Conservation (phyloP, 1,140 invertebrate species). For the Mycetomoellerius zeteki region DNA sequence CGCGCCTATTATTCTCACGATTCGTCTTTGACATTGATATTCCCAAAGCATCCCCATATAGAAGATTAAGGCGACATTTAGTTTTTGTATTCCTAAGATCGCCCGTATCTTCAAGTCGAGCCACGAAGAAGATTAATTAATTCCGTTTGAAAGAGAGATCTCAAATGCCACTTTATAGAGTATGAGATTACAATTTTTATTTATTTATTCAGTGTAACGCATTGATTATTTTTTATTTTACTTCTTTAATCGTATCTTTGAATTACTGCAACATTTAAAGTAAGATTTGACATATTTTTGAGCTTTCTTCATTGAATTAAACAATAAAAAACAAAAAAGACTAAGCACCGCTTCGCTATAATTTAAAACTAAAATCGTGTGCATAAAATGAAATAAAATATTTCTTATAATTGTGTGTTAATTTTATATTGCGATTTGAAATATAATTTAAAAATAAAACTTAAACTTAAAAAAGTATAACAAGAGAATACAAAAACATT, state of each 20-base stretch:
- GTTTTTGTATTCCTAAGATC: not conserved
- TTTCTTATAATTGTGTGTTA: not conserved
- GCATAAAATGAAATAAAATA: not conserved
- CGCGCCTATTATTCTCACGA: constrained; percentile 1
- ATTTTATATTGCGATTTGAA: not conserved
- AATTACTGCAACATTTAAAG: not conserved
- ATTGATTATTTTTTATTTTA: not conserved
- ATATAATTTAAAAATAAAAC: not conserved
- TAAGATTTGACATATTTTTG: no score
- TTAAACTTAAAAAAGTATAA: not conserved
- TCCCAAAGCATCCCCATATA: not conserved
- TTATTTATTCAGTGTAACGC: not conserved
- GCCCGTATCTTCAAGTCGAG: constrained; percentile 11
- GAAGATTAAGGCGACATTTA: not conserved
- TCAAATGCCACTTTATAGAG: not conserved
- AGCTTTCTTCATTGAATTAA: no score
- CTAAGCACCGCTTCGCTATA: no score
- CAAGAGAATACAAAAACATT: not conserved
- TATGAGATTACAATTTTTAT: not conserved
- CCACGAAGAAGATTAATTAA: constrained; percentile 21
- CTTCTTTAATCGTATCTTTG: not conserved
- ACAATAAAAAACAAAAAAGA: no score
- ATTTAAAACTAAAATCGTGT: no score
- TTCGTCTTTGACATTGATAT: not conserved
- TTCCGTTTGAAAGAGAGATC: not conserved